Evolutionary conservation across 2,113 vertebrate species (phyloP).

Genomic region (Scalopus aquaticus): DNA sequence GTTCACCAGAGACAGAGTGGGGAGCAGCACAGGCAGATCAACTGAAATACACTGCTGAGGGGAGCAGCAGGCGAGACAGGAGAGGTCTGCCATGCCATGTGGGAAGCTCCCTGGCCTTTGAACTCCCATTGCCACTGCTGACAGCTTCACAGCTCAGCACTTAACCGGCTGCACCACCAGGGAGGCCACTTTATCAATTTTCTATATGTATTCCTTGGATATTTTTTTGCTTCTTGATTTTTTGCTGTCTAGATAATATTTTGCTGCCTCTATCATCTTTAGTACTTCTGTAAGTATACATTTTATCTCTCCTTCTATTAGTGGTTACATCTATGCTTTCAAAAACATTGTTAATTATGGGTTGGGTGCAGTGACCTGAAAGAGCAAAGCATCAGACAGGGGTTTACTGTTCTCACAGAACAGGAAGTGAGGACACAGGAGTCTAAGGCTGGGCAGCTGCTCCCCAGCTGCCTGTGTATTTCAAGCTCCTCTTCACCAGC

Average conservation of each 20-base stretch:
- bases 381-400: background rate
- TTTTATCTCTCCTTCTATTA: constrained; percentile 20
- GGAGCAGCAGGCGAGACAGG: no score
- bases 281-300: background rate
- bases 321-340: constrained; percentile 14
- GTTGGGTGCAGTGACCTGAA: background rate
- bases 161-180: no score
- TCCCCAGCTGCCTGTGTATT: background rate
- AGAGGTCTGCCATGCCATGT: no score
- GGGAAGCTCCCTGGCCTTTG: no score
- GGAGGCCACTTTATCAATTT: no score
- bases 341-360: background rate
- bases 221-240: background rate
- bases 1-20: no score
- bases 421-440: background rate
- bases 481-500: background rate
- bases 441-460: background rate
- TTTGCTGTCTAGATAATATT: background rate
- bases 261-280: background rate
- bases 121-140: no score
- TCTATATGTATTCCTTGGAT: background rate
- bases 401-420: background rate
- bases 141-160: no score
- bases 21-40: no score
- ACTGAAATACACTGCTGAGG: no score